Percentiles rank a stretch among this genome's conserved stretches.
These are phyloP conservation scores for Eupithecia subfuscata DNA, from an alignment of 2,888 invertebrate species.

Conservation along the genomic window DNA sequence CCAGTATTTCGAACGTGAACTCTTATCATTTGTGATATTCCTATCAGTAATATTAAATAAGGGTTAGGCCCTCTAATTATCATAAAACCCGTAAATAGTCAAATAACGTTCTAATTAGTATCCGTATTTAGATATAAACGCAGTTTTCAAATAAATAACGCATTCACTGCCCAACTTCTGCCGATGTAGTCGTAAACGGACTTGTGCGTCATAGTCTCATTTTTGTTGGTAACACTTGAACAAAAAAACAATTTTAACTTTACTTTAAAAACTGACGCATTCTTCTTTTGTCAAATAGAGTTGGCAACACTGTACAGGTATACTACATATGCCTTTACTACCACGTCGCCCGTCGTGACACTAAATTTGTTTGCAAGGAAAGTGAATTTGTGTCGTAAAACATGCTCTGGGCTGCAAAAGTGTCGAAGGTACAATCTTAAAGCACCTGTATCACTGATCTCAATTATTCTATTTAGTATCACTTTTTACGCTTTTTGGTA, in stretches of 20 bases:
- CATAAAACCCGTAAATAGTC: too few relatives aligned
- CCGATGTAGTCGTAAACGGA: too few relatives aligned
- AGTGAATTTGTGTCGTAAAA: constrained; percentile 35
- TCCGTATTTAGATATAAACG: too few relatives aligned
- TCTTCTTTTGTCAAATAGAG: not conserved
- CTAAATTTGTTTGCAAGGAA: constrained; percentile 39
- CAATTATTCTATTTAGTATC: not conserved
- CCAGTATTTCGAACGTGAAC: too few relatives aligned
- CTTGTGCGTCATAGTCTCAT: not conserved
- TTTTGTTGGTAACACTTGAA: not conserved
- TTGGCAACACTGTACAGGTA: constrained; percentile 35
- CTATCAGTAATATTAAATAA: too few relatives aligned
- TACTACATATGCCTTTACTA: constrained; percentile 43
- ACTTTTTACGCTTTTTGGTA: not conserved
- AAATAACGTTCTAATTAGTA: too few relatives aligned
- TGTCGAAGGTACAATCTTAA: constrained; percentile 1
- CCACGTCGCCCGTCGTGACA: constrained; percentile 37
- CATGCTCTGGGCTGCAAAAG: not conserved
- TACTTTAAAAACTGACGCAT: not conserved
- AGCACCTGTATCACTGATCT: not conserved
- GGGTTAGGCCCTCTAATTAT: too few relatives aligned
- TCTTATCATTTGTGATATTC: too few relatives aligned
- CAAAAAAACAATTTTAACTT: not conserved
- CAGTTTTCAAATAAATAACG: too few relatives aligned
- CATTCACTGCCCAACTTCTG: too few relatives aligned